Conservation (phyloP, 2,113 vertebrate genomes). For the Chionodraco myersi region DNA sequence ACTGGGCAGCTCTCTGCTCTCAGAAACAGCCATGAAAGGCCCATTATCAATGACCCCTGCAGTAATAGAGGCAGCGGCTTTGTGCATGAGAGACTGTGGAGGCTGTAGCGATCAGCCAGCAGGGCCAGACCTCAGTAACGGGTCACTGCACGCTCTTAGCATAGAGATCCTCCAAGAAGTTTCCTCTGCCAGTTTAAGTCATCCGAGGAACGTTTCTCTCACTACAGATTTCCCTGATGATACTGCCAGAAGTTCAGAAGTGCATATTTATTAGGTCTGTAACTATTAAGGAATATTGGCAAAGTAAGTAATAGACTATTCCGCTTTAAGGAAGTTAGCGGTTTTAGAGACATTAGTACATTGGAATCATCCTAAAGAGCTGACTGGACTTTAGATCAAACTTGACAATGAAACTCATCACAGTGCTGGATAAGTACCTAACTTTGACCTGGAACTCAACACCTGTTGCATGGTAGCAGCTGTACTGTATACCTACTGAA, state of each 20-base stretch:
- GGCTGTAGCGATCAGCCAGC: slow-evolving; percentile 47
- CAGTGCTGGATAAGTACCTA: background rate
- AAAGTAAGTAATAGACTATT: slow-evolving; percentile 4
- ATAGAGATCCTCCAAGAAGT: slow-evolving; percentile 56
- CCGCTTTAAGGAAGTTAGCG: background rate
- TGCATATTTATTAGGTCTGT: slow-evolving; percentile 41
- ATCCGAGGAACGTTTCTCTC: slow-evolving; percentile 31
- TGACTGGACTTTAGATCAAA: background rate
- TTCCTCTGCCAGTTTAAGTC: slow-evolving; percentile 39
- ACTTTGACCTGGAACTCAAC: background rate
- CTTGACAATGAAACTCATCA: background rate
- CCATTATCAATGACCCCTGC: slow-evolving; percentile 71
- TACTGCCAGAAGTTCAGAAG: slow-evolving; percentile 60
- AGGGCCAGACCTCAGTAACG: slow-evolving; percentile 67
- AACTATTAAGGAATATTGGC: slow-evolving; percentile 10
- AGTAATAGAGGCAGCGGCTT: slow-evolving; percentile 56
- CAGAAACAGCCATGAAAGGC: slow-evolving; percentile 50
- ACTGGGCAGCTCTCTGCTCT: slow-evolving; percentile 28
- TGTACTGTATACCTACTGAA: background rate
- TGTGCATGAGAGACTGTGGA: slow-evolving; percentile 54
- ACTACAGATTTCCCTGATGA: slow-evolving; percentile 36
- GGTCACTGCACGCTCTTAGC: slow-evolving; percentile 74
- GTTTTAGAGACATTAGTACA: background rate
- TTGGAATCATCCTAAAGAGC: background rate
- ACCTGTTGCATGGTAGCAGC: background rate